phyloP scores from a whole-genome alignment of 2,888 invertebrate species.

The Metacarcinus magister region DNA sequence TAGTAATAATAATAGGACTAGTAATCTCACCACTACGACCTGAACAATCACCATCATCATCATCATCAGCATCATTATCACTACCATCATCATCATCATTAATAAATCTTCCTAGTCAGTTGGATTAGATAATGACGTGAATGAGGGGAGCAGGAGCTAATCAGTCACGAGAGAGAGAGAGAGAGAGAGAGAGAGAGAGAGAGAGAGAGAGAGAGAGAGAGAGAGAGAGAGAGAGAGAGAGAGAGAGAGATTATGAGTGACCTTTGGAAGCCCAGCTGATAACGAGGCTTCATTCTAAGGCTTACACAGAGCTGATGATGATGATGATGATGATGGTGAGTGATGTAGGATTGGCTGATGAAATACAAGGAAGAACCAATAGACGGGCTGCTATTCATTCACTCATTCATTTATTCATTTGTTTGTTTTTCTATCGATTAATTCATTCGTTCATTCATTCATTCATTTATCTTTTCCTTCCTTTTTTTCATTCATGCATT shows the following conservation, averaged over 20 bases:
- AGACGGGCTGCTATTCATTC: not conserved
- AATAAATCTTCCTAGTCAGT: not conserved
- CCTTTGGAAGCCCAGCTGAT: too few species aligned
- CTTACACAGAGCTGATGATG: not conserved
- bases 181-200: slow-evolving; percentile 26
- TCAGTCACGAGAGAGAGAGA: slow-evolving; percentile 6
- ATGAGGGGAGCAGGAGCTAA: not conserved
- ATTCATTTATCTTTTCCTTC: too few species aligned
- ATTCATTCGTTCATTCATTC: too few species aligned
- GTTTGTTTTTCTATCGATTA: too few species aligned
- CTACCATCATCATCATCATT: not conserved
- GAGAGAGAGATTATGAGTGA: not conserved
- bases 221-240: not conserved
- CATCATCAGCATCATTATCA: not conserved
- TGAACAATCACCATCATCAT: not conserved
- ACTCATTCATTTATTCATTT: too few species aligned
- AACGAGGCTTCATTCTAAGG: not conserved
- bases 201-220: not conserved
- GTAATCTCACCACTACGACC: not conserved
- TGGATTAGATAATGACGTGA: not conserved
- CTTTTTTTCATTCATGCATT: too few species aligned
- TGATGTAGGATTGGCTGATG: not conserved
- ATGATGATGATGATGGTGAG: too few species aligned
- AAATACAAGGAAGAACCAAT: not conserved
- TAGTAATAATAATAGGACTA: not conserved